Conservation (phyloP, 2,797 vertebrate genomes). For the Austrolebias charrua region DNA sequence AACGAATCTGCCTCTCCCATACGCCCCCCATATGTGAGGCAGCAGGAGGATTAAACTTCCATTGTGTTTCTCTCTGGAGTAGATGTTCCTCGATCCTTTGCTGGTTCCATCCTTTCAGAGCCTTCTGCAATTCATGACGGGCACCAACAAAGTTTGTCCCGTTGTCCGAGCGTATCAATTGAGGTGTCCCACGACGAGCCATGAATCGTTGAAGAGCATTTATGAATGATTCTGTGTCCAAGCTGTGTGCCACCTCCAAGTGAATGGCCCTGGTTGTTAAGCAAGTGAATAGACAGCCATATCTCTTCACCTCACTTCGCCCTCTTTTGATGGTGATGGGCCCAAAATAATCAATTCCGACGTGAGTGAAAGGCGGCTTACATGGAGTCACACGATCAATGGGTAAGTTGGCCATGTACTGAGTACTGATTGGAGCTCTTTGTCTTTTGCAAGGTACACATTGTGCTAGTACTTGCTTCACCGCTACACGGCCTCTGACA, state of each 20-base stretch:
- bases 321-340: no score
- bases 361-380: no score
- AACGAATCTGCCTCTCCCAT: background rate
- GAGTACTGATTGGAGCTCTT: background rate
- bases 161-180: background rate
- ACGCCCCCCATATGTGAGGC: background rate
- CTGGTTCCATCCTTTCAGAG: background rate
- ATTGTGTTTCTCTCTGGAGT: background rate
- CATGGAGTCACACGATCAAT: no score
- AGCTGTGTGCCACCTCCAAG: no score
- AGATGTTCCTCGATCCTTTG: background rate
- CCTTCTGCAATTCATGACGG: background rate
- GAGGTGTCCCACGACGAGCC: background rate
- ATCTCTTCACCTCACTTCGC: no score
- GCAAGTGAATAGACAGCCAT: no score
- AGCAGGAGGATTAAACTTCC: background rate
- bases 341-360: no score
- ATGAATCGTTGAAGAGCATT: background rate
- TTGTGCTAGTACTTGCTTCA: background rate
- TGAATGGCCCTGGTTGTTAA: no score
- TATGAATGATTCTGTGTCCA: no score
- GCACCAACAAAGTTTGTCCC: background rate
- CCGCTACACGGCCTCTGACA: no score
- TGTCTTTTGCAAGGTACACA: conserved; percentile 1
- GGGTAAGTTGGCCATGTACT: background rate